phyloP scores from a whole-genome alignment of 1,140 invertebrate species.

The Pseudachorutes palmiensis region DNA sequence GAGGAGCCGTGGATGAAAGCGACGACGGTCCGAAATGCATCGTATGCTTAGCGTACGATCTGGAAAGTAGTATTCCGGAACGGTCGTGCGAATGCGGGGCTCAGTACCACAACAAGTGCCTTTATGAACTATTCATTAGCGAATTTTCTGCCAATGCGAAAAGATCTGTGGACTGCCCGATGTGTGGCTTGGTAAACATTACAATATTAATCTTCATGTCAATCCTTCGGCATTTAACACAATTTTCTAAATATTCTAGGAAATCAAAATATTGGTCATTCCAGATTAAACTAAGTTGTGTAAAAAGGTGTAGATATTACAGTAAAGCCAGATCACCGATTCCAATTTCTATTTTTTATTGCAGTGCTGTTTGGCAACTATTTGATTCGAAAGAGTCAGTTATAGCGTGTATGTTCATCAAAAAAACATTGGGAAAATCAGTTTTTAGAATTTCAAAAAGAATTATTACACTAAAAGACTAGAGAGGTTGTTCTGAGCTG shows the following conservation, averaged over 20 bases:
- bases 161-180: slow-evolving; percentile 21
- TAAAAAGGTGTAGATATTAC: no score
- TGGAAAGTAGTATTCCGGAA: slow-evolving; percentile 27
- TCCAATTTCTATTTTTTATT: no score
- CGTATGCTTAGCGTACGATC: slow-evolving; percentile 22
- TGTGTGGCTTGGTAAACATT: slow-evolving; percentile 22
- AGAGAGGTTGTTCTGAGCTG: no score
- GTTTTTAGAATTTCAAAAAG: no score
- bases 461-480: no score
- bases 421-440: no score
- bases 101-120: slow-evolving; percentile 19
- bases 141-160: slow-evolving; percentile 16
- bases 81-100: slow-evolving; percentile 19
- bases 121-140: slow-evolving; percentile 23
- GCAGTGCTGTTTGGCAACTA: no score
- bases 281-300: neutral
- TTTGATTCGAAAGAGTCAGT: no score
- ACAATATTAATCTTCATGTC: neutral
- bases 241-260: neutral
- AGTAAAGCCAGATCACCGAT: no score
- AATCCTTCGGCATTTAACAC: slow-evolving; percentile 29
- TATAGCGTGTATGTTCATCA: no score
- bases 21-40: slow-evolving; percentile 12
- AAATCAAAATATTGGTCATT: neutral
- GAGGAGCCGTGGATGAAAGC: neutral